Evolutionary conservation across 2,113 vertebrate genomes (phyloP).

Genomic region (Rhinoderma darwinii): DNA sequence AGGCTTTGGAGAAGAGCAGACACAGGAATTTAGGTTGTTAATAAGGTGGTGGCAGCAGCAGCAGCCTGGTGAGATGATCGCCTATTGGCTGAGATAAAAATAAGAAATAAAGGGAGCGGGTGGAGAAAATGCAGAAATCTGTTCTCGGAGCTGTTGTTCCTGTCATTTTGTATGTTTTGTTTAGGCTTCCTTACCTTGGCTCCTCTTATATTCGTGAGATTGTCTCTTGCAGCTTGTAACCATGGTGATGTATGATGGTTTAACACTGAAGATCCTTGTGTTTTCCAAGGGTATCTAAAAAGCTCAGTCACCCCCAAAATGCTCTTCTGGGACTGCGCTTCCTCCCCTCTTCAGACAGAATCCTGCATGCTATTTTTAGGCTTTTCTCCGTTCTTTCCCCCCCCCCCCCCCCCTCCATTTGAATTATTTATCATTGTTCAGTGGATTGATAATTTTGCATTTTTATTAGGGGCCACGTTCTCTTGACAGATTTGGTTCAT

Average conservation of each 20-base stretch:
- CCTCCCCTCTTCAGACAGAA: not conserved
- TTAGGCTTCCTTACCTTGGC: conserved; percentile 1
- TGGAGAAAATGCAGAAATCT: not conserved
- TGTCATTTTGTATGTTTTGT: not conserved
- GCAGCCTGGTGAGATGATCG: not conserved
- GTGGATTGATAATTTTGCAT: conserved; percentile 64
- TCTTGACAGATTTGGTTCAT: conserved; percentile 73
- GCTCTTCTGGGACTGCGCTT: not conserved
- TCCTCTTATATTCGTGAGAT: not conserved
- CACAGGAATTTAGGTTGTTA: not conserved
- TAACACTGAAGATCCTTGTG: conserved; percentile 6
- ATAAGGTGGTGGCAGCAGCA: conserved; percentile 17
- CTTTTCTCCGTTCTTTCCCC: conserved; percentile 66
- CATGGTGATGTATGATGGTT: conserved; percentile 31
- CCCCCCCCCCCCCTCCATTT: conserved; percentile 70
- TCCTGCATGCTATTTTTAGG: conserved; percentile 29
- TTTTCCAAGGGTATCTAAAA: no score
- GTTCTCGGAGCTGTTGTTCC: not conserved
- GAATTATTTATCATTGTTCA: conserved; percentile 76
- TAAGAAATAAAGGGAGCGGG: not conserved
- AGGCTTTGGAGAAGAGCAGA: conserved; percentile 15
- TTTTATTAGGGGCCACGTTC: conserved; percentile 68
- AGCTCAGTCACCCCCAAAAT: conserved; percentile 34
- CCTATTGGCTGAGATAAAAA: not conserved
- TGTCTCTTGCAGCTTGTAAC: conserved; percentile 25